Percentiles rank a stretch among this genome's conserved stretches.
Evolutionary conservation across 2,888 invertebrate species (phyloP).

Genomic region (Ischnus inquisitorius): DNA sequence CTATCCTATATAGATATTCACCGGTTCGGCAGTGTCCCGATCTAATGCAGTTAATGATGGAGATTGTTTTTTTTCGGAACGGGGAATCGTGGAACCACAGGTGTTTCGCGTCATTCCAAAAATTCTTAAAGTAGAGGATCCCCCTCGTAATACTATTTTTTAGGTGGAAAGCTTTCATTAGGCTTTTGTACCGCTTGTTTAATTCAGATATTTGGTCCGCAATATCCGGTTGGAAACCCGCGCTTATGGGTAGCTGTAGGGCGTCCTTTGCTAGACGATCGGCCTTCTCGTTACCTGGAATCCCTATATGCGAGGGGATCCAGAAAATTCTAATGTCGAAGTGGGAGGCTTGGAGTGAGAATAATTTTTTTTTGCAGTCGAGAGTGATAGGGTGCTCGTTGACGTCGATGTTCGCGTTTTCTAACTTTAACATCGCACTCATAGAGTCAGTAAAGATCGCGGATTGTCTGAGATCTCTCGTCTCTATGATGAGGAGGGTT

Average conservation of each 20-base stretch:
- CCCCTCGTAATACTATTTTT: neutral
- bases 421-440: neutral
- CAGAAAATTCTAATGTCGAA: neutral
- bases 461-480: neutral
- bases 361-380: neutral
- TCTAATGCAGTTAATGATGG: neutral
- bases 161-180: neutral
- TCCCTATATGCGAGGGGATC: conserved; percentile 8
- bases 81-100: neutral
- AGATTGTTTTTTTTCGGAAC: neutral
- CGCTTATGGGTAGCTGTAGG: neutral
- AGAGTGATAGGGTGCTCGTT: neutral
- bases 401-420: neutral
- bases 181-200: neutral
- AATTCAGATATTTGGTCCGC: neutral
- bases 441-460: neutral
- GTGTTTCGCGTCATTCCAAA: neutral
- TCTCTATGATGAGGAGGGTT: neutral
- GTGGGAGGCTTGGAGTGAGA: neutral
- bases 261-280: neutral
- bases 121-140: neutral
- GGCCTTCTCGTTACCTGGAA: neutral
- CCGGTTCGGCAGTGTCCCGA: neutral
- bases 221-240: neutral
- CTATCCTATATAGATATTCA: neutral